phyloP scores from a whole-genome alignment of 1,140 invertebrate genomes.

The Bilobella aurantiaca region DNA sequence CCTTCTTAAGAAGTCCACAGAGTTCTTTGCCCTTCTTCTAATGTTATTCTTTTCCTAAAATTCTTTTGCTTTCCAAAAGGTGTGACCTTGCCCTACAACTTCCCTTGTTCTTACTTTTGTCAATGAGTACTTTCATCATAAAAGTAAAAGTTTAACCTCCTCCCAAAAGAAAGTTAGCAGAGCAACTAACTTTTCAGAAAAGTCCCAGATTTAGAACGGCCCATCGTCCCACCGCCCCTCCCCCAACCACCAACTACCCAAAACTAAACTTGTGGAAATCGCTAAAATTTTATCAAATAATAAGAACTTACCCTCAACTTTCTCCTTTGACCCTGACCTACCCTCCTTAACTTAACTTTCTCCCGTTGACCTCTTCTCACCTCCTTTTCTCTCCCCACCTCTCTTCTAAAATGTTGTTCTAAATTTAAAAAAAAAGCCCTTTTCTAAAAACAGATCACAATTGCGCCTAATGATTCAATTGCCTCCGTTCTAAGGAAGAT shows the following conservation, averaged over 20 bases:
- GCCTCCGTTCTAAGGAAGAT: neutral
- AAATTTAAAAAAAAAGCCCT: neutral
- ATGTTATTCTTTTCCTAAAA: slow-evolving; percentile 3
- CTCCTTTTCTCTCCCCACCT: neutral
- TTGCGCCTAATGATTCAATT: slow-evolving; percentile 3
- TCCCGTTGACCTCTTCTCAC: too few species aligned
- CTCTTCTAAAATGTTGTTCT: too few species aligned
- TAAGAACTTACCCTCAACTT: neutral
- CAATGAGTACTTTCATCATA: slow-evolving; percentile 7
- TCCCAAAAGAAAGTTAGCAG: neutral
- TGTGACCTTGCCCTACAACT: slow-evolving; percentile 2
- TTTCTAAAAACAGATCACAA: neutral
- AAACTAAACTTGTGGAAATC: neutral
- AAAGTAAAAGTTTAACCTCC: slow-evolving; percentile 1
- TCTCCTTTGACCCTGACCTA: too few species aligned
- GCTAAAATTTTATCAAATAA: neutral
- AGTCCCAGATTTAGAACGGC: too few species aligned
- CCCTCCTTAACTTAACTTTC: too few species aligned
- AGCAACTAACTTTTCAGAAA: neutral
- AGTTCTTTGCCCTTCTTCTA: neutral
- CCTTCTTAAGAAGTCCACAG: neutral
- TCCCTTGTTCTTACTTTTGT: neutral
- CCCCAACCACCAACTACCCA: neutral
- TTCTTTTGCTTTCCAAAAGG: neutral
- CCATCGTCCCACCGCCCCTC: too few species aligned